phyloP scores from a whole-genome alignment of 2,797 vertebrate genomes.

The Megalops cyprinoides region DNA sequence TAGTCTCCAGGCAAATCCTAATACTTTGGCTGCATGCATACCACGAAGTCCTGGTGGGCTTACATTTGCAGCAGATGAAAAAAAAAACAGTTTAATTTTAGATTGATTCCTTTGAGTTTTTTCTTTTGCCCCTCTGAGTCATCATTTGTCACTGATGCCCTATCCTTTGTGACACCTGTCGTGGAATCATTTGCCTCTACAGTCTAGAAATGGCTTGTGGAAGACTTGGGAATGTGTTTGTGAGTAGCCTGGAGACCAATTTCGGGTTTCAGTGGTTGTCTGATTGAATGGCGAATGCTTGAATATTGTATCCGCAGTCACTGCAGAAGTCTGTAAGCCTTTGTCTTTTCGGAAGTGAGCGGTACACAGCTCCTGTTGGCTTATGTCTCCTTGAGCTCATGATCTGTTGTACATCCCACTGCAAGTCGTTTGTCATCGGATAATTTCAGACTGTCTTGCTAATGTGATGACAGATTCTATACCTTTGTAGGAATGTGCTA shows the following conservation, averaged over 20 bases:
- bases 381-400: neutral
- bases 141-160: neutral
- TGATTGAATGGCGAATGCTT: neutral
- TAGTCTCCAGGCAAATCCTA: slow-evolving; percentile 1
- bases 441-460: neutral
- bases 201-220: neutral
- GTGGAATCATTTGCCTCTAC: neutral
- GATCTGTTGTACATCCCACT: neutral
- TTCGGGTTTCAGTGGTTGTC: neutral
- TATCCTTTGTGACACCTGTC: neutral
- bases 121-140: neutral
- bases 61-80: neutral
- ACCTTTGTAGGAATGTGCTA: neutral
- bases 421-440: neutral
- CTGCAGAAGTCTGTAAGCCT: neutral
- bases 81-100: neutral
- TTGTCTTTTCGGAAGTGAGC: neutral
- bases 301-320: neutral
- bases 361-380: neutral
- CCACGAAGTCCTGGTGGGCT: neutral
- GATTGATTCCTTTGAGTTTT: neutral
- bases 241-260: neutral
- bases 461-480: neutral
- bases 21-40: neutral
- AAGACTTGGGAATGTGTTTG: neutral